Base-by-base conservation (phyloP, 2,888 invertebrate species). In the Hedychridium roseum region DNA sequence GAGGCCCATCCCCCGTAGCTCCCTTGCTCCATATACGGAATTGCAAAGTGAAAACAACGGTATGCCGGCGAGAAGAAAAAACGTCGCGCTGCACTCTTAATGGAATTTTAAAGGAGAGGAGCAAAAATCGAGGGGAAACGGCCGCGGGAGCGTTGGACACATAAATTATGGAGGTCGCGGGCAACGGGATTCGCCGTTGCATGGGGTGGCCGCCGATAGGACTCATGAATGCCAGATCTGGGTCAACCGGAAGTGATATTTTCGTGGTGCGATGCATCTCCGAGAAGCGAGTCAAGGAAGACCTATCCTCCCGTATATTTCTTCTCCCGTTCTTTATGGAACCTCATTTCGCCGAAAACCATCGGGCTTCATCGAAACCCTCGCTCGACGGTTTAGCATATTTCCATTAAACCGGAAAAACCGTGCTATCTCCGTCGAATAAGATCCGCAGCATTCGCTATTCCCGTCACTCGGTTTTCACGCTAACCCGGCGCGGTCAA, bases 211-310 rank as follows among this genome's bases (percentile, higher is more conserved):
- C 38, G 38, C 28, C 28, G 31, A 40, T 15, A 36, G 20, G 34
- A 57, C 50, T 50, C 43, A 54, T 60, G 64, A 63, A 64, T 58
- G 58, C 56, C 56, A 59, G 64, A 64, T 64, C 64, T 61, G 48
- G 64, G 64, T 50, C 64, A 64, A 64, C 64, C 64, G 64, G 64
- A 64, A 64, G 64, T 54, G 56, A 61, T 64, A 64, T 64, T 64
- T 64, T 64, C 55, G 64, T 64, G 56, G 49, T 46, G 45, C 50
- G n/a, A n/a, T 47, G 58, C 58, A 56, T 59, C 32, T 63, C 55
- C 64, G 46, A 52, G 48, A 40, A 51, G 27, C 3, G 31, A 39
- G 31, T 32, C 50, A 47, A 57, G 54, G 47, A 43, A 36, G 36
- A 40, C 12, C 45, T 45, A 49, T 42, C 30, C 37, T 47, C 27